phyloP scores from a whole-genome alignment of 1,140 invertebrate genomes.

The Orchestia grillus region DNA sequence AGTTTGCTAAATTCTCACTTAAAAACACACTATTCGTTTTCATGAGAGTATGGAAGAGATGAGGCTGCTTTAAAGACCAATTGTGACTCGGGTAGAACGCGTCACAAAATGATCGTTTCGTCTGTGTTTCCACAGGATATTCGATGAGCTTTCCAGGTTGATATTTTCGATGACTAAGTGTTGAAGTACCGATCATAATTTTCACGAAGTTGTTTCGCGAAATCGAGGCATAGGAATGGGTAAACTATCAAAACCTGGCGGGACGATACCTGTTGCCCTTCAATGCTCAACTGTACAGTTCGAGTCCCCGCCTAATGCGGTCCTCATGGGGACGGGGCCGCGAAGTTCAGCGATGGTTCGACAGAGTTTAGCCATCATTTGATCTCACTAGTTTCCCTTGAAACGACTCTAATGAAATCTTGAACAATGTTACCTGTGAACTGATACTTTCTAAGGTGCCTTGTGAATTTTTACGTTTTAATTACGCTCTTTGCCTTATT shows the following conservation, averaged over 20 bases:
- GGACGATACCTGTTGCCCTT: too few species aligned
- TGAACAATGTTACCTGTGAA: too few species aligned
- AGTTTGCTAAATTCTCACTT: not conserved
- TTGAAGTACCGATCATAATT: not conserved
- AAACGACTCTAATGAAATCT: too few species aligned
- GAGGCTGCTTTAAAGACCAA: not conserved
- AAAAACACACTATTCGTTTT: not conserved
- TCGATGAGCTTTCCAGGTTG: not conserved
- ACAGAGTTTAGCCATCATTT: too few species aligned
- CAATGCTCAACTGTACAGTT: too few species aligned
- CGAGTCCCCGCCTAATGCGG: too few species aligned
- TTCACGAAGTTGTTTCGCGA: not conserved
- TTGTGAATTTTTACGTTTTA: too few species aligned
- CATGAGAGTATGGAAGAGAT: not conserved
- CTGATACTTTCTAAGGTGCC: too few species aligned
- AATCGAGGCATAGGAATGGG: not conserved
- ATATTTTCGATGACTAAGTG: not conserved
- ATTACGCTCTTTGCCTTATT: too few species aligned
- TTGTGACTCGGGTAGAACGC: not conserved
- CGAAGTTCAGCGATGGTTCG: too few species aligned
- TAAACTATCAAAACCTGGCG: not conserved
- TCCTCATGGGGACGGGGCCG: too few species aligned
- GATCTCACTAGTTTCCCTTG: too few species aligned
- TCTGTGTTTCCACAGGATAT: not conserved
- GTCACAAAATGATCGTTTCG: not conserved